These are phyloP conservation scores for Mesitornis unicolor DNA, from an alignment of 2,113 vertebrate genomes.

Conservation along the genomic window DNA sequence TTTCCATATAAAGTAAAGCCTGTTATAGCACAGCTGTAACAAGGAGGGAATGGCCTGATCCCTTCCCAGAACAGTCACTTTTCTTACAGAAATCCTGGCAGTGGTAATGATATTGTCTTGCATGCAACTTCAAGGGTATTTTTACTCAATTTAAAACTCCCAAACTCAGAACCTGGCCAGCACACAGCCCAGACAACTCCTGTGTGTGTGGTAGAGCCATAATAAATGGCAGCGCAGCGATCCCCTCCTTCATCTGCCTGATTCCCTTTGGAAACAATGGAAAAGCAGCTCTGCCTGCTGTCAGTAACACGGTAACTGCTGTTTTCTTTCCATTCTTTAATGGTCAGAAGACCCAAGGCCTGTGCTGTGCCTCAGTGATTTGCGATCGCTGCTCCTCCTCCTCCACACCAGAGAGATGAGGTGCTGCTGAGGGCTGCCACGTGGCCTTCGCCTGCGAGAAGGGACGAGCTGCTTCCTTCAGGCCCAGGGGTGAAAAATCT, in stretches of 20 bases:
- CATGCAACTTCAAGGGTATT: background rate
- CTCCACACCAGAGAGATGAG: background rate
- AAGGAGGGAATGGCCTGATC: background rate
- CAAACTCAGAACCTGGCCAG: background rate
- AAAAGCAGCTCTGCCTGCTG: background rate
- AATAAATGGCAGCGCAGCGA: background rate
- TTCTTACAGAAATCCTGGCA: background rate
- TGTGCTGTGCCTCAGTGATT: background rate
- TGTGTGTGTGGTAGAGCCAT: background rate
- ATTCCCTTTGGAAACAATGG: background rate
- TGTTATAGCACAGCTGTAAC: background rate
- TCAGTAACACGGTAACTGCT: background rate
- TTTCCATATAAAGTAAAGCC: background rate
- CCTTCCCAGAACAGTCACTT: background rate
- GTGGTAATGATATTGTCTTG: background rate
- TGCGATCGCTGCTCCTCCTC: background rate
- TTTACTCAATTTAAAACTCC: background rate
- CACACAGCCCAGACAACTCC: background rate
- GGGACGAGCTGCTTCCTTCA: fast-evolving
- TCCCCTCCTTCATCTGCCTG: background rate
- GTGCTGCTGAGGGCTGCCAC: background rate
- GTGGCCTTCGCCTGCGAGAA: fast-evolving
- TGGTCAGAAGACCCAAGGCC: background rate
- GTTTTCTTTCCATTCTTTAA: background rate
- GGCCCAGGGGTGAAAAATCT: background rate